A percentile compares a stretch with the other conserved stretches of the same genome.
Conservation (phyloP, 1,140 invertebrate genomes). For the Drosophila lini region DNA sequence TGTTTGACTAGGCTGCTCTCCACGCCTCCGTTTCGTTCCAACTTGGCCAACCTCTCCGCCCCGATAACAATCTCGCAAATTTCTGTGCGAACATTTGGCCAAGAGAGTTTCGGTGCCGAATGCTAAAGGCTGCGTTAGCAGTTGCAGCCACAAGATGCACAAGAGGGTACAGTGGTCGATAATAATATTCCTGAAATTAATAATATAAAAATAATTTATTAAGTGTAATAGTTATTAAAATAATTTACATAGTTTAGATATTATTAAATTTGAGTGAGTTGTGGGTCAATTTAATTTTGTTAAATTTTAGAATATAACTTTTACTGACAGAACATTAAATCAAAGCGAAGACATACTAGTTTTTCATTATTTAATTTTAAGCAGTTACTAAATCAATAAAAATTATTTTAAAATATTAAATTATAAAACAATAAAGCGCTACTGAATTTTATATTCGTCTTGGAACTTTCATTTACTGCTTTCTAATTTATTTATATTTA, state of each 20-base stretch:
- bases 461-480: too few species aligned
- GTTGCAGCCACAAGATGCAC: slow-evolving; percentile 22
- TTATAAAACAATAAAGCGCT: too few species aligned
- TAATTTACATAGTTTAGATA: not conserved
- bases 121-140: slow-evolving; percentile 26
- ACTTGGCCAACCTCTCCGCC: slow-evolving; percentile 31
- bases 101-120: slow-evolving; percentile 36
- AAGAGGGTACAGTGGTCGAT: slow-evolving; percentile 5
- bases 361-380: too few species aligned
- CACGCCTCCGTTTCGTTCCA: slow-evolving; percentile 65
- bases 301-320: not conserved
- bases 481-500: not conserved
- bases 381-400: not conserved
- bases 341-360: not conserved
- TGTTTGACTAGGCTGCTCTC: slow-evolving; percentile 63
- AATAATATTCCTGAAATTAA: not conserved
- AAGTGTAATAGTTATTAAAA: not conserved
- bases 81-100: slow-evolving; percentile 60
- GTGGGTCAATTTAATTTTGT: not conserved
- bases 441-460: too few species aligned
- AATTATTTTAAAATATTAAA: too few species aligned
- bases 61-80: slow-evolving; percentile 80
- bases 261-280: not conserved
- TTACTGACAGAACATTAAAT: not conserved
- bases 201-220: not conserved